phyloP scores from a whole-genome alignment of 2,113 vertebrate species.

The Paradisaea rubra region DNA sequence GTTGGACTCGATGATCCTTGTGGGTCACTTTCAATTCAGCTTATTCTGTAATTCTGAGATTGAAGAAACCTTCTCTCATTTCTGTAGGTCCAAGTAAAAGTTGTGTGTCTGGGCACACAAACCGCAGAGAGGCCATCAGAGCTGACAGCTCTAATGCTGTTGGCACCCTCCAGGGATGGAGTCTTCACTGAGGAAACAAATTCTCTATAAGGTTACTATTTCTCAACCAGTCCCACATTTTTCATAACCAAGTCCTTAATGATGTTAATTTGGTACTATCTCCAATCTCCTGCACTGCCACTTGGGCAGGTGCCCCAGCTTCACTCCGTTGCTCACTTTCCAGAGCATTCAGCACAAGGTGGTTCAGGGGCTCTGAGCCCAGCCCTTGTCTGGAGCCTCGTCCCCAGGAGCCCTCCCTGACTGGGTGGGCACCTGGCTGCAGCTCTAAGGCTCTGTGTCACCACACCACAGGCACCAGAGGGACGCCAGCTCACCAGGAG shows the following conservation, averaged over 20 bases:
- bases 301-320: neutral
- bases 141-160: neutral
- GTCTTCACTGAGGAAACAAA: neutral
- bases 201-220: neutral
- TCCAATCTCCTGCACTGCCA: no score
- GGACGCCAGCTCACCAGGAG: rapidly evolving
- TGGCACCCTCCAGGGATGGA: neutral
- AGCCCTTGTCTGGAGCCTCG: neutral
- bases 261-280: neutral
- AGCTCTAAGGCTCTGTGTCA: neutral
- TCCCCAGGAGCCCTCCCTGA: neutral
- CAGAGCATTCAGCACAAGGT: neutral
- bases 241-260: no score
- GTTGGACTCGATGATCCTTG: rapidly evolving
- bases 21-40: neutral
- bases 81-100: neutral
- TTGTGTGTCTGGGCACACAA: neutral
- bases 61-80: neutral
- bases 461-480: neutral
- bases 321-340: rapidly evolving
- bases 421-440: neutral
- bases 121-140: neutral
- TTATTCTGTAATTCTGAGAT: neutral
- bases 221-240: neutral
- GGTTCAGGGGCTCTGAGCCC: neutral